Conservation (phyloP, 2,113 vertebrate genomes). For the Misgurnus mizolepis region DNA sequence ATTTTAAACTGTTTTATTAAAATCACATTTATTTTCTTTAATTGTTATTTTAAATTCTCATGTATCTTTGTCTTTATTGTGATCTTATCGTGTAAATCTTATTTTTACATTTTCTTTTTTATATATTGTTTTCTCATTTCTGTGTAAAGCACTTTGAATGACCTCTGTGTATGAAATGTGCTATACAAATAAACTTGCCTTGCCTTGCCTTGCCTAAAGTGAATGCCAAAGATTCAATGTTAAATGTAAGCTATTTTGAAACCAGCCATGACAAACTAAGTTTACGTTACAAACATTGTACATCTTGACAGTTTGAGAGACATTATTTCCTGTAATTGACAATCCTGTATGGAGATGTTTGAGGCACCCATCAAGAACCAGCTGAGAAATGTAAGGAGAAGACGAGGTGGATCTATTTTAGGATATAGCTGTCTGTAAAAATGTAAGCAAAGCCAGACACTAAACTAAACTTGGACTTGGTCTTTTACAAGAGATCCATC, state of each 20-base stretch:
- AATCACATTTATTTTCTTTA: too few relatives aligned
- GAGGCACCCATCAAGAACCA: slow-evolving; percentile 45
- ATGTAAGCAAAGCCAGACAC: slow-evolving; percentile 70
- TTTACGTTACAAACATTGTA: slow-evolving; percentile 1
- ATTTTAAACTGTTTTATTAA: too few relatives aligned
- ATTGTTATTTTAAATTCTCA: too few relatives aligned
- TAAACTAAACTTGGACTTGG: slow-evolving; percentile 67
- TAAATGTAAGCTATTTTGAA: slow-evolving; percentile 17
- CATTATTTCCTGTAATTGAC: slow-evolving; percentile 21
- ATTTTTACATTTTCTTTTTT: too few relatives aligned
- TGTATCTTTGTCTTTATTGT: too few relatives aligned
- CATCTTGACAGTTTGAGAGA: slow-evolving; percentile 22
- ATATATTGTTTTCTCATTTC: too few relatives aligned
- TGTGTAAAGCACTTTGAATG: too few relatives aligned
- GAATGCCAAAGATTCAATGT: neutral
- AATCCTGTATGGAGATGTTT: neutral
- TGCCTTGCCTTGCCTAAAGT: too few relatives aligned
- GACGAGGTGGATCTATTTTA: slow-evolving; percentile 74
- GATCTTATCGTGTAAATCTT: too few relatives aligned
- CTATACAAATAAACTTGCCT: too few relatives aligned
- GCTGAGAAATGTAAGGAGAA: slow-evolving; percentile 58
- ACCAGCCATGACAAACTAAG: neutral
- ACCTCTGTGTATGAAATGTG: too few relatives aligned
- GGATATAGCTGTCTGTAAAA: slow-evolving; percentile 63
- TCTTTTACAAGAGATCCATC: slow-evolving; percentile 69